A percentile compares a stretch with the other conserved stretches of the same genome.
phyloP scores from a whole-genome alignment of 2,113 vertebrate species.

The Bubo bubo region DNA sequence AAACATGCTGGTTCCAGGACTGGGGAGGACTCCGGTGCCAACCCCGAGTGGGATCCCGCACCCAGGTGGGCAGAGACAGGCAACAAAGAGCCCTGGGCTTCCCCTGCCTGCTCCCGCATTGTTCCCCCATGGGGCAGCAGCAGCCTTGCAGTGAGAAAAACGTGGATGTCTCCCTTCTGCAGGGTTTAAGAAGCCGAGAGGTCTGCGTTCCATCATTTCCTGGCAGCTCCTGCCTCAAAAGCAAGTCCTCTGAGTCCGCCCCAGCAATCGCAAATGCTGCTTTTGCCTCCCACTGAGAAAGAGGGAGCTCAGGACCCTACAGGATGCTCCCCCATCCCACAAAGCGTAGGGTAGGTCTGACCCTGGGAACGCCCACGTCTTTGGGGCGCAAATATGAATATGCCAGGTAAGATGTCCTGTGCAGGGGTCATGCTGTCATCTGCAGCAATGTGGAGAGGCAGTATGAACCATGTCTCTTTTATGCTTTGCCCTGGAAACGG shows the following conservation, averaged over 20 bases:
- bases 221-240: not conserved
- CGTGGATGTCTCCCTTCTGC: not conserved
- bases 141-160: not conserved
- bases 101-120: not conserved
- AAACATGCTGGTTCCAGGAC: rapidly evolving
- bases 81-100: not conserved
- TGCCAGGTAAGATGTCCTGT: not conserved
- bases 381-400: not conserved
- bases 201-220: not conserved
- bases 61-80: not conserved
- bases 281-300: not conserved
- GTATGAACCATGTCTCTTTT: rapidly evolving
- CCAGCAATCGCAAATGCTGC: not conserved
- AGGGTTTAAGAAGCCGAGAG: not conserved
- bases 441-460: rapidly evolving
- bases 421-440: rapidly evolving
- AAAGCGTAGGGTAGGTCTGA: rapidly evolving
- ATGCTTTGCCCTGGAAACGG: rapidly evolving
- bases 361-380: not conserved
- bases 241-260: not conserved
- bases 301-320: not conserved
- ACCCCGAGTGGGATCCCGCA: not conserved
- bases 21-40: not conserved
- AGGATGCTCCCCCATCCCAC: not conserved
- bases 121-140: not conserved